A percentile compares a stretch with the other conserved stretches of the same genome.
Conservation (phyloP, 2,113 vertebrate genomes). For the Hylia prasina region DNA sequence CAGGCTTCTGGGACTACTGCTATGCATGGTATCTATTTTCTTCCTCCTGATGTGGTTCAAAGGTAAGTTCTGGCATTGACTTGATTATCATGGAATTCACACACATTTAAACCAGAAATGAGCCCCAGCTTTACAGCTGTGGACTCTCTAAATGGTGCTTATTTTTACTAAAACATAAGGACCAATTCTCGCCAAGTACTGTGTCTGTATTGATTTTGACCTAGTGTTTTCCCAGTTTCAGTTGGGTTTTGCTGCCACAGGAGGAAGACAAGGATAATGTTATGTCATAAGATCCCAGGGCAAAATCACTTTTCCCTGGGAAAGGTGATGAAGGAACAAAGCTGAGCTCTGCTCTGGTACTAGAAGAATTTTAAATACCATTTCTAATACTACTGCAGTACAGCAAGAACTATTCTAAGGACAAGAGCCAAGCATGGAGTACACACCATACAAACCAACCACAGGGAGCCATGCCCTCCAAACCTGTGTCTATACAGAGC, state of each 20-base stretch:
- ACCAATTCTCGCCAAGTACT: not conserved
- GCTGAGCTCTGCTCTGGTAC: not conserved
- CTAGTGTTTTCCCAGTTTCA: not conserved
- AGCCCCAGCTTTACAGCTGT: not conserved
- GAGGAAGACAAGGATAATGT: not conserved
- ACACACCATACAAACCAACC: not conserved
- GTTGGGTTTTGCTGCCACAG: not conserved
- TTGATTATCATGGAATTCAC: not conserved
- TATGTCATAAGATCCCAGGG: accelerated
- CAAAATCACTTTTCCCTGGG: not conserved
- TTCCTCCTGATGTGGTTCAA: not conserved
- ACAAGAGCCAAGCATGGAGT: not conserved
- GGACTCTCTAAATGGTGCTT: not conserved
- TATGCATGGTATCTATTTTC: not conserved
- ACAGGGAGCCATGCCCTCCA: not conserved
- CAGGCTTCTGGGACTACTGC: not conserved
- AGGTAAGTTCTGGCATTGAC: not conserved
- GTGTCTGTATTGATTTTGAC: not conserved
- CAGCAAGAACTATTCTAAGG: not conserved
- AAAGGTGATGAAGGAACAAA: not conserved
- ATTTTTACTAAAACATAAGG: not conserved
- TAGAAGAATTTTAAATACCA: not conserved
- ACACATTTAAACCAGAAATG: not conserved
- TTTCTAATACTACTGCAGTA: not conserved
- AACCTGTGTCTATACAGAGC: not conserved